A percentile compares a stretch with the other conserved stretches of the same genome.
These are phyloP conservation scores for Iselma pallidipennis DNA, from an alignment of 2,888 invertebrate genomes.

Conservation along the genomic window DNA sequence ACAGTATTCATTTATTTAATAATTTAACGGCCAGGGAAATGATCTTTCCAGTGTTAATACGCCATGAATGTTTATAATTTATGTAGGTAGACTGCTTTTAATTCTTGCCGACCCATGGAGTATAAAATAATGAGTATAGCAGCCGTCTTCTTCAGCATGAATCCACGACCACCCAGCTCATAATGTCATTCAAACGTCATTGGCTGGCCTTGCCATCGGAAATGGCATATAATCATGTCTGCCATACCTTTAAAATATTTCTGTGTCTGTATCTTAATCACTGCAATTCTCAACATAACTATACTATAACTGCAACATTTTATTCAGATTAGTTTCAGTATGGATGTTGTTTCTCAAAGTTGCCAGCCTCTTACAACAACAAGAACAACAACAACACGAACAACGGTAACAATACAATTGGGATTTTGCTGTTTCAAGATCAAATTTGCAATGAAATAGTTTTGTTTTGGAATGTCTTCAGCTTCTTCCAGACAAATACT, in stretches of 20 bases:
- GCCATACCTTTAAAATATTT: background rate
- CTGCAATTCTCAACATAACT: background rate
- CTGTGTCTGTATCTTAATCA: background rate
- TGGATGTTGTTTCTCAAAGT: no score
- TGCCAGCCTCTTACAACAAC: background rate
- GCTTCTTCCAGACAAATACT: slow-evolving; percentile 49
- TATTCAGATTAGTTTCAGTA: background rate
- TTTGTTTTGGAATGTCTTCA: slow-evolving; percentile 52
- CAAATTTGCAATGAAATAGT: slow-evolving; percentile 47
- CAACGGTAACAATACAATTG: no score
- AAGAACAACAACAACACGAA: no score
- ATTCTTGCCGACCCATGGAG: background rate
- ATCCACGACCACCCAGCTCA: background rate
- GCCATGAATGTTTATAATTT: background rate
- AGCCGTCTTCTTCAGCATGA: background rate
- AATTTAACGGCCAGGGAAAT: background rate
- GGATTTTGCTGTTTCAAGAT: slow-evolving; percentile 33
- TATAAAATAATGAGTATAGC: background rate
- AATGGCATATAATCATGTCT: background rate
- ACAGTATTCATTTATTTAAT: no score
- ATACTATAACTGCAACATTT: background rate
- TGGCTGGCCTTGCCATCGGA: background rate
- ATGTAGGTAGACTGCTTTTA: background rate
- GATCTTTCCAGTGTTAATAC: background rate
- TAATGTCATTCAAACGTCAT: background rate